These are phyloP conservation scores for Crossaster papposus DNA, from an alignment of 53 echinoderm and acorn worm species.

Conservation along the genomic window DNA sequence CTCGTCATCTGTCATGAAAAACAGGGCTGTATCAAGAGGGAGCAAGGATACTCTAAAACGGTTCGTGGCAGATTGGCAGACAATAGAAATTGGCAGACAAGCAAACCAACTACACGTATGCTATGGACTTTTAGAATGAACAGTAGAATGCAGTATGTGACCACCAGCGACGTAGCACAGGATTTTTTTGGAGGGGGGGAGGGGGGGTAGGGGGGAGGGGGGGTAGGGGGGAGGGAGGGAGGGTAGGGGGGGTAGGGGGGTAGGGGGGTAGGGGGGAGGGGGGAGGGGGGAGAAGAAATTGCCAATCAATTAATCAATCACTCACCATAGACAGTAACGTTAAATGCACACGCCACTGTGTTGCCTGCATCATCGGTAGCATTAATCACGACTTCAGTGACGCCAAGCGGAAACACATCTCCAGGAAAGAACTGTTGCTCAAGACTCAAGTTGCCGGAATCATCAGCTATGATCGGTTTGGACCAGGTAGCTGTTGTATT, in stretches of 20 bases:
- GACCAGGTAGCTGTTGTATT: background rate
- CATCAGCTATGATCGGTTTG: background rate
- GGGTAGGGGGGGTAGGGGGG: too few species aligned
- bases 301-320: background rate
- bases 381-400: background rate
- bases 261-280: too few species aligned
- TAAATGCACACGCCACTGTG: constrained; percentile 5
- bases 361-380: constrained; percentile 25
- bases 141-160: background rate
- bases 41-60: too few species aligned
- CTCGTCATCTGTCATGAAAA: constrained; percentile 39
- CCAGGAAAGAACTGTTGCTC: background rate
- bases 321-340: background rate
- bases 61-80: background rate
- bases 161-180: too few species aligned
- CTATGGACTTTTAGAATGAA: background rate
- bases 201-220: too few species aligned
- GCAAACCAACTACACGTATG: background rate
- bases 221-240: too few species aligned
- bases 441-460: constrained; percentile 14
- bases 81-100: background rate
- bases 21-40: too few species aligned
- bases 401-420: background rate
- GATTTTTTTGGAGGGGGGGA: too few species aligned
- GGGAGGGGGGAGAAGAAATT: too few species aligned